These are phyloP conservation scores for Homalodisca vitripennis DNA, from an alignment of 1,140 invertebrate genomes.

Conservation along the genomic window DNA sequence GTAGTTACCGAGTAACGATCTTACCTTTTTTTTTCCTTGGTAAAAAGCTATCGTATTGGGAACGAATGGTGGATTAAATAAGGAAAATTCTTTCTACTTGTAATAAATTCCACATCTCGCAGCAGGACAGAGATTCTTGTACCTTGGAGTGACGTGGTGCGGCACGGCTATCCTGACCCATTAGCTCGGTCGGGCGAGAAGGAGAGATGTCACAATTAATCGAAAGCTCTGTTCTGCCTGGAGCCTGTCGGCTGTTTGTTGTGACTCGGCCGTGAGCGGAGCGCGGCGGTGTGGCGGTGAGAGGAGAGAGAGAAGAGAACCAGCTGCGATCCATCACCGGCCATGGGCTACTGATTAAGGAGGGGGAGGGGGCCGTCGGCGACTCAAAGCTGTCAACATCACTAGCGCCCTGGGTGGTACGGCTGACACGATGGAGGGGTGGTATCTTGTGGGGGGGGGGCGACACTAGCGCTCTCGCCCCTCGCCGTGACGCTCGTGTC, in stretches of 20 bases:
- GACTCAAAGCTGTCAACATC: conserved; percentile 52
- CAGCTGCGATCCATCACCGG: conserved; percentile 35
- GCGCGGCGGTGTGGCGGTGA: conserved; percentile 19
- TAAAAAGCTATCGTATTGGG: too few relatives aligned
- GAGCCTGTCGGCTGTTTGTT: conserved; percentile 29
- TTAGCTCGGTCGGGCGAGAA: not conserved
- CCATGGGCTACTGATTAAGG: conserved; percentile 39
- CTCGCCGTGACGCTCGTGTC: conserved; percentile 17
- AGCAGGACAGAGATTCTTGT: too few relatives aligned
- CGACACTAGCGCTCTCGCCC: conserved; percentile 47
- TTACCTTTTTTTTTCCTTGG: too few relatives aligned
- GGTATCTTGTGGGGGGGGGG: too few relatives aligned
- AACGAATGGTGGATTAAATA: too few relatives aligned
- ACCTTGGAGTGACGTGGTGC: too few relatives aligned
- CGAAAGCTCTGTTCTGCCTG: not conserved
- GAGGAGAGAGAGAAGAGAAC: conserved; percentile 31
- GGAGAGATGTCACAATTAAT: conserved; percentile 25
- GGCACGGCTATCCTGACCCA: not conserved
- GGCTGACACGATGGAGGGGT: conserved; percentile 42
- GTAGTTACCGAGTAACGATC: too few relatives aligned
- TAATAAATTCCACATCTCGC: too few relatives aligned
- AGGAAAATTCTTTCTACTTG: too few relatives aligned
- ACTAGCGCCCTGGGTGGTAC: conserved; percentile 53
- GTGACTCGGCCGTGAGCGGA: conserved; percentile 26
- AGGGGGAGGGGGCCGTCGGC: conserved; percentile 38